Evolutionary conservation across 2,113 vertebrate species (phyloP).

Genomic region (Baryphthengus martii): DNA sequence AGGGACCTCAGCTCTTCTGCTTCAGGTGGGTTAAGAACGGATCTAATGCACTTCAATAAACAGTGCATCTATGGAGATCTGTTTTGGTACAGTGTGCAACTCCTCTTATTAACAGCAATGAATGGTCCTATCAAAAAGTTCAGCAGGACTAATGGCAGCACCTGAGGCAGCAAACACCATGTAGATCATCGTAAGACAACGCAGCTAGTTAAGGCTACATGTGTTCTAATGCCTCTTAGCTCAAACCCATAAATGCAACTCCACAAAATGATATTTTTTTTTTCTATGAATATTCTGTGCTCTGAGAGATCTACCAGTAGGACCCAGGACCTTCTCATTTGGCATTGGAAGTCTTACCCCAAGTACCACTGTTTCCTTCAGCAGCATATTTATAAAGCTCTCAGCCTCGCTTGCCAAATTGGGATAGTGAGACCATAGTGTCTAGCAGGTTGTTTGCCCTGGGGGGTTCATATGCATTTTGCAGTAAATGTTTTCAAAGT

Average conservation of each 20-base stretch:
- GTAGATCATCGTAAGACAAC: background rate
- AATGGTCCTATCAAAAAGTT: background rate
- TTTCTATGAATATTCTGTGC: background rate
- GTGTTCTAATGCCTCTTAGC: background rate
- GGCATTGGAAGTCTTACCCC: background rate
- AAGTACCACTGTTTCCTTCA: background rate
- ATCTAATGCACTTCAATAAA: background rate
- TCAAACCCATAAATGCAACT: background rate
- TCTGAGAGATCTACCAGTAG: background rate
- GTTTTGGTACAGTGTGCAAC: background rate
- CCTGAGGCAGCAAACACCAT: background rate
- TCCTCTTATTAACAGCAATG: background rate
- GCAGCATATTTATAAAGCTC: background rate
- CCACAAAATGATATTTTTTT: background rate
- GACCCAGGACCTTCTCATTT: background rate
- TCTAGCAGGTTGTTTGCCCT: background rate
- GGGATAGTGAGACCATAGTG: background rate
- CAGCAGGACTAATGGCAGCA: background rate
- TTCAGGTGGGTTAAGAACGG: background rate
- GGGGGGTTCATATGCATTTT: background rate
- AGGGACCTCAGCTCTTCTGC: background rate
- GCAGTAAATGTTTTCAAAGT: constrained; percentile 22
- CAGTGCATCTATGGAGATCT: background rate
- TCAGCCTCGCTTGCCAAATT: background rate
- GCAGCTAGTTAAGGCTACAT: background rate